phyloP scores from a whole-genome alignment of 2,797 vertebrate species.

The Micropoecilia bifurca region DNA sequence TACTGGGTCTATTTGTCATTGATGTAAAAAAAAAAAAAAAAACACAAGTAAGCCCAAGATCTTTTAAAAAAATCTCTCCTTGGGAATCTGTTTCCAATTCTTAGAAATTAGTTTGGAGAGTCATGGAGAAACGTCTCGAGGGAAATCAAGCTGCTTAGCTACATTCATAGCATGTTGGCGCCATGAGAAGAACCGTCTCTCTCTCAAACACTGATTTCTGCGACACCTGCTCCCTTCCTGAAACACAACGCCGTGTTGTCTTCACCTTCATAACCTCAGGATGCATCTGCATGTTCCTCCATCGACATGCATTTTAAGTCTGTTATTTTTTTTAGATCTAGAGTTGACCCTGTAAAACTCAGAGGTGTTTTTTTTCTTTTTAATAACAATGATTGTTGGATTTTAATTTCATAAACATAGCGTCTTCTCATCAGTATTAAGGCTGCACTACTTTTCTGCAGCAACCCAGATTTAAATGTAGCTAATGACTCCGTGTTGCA shows the following conservation, averaged over 20 bases:
- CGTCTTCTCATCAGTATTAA: not conserved
- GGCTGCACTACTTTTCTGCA: not conserved
- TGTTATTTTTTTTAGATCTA: not conserved
- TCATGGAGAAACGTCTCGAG: not conserved
- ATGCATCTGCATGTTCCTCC: not conserved
- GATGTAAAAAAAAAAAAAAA: not conserved
- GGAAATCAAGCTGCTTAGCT: not conserved
- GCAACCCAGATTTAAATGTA: not conserved
- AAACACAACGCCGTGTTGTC: not conserved
- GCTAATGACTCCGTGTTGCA: not conserved
- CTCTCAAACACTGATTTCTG: not conserved
- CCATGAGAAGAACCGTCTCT: not conserved
- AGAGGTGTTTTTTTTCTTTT: not conserved
- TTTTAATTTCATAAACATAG: not conserved
- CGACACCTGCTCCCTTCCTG: not conserved
- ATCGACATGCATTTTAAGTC: not conserved
- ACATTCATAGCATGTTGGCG: not conserved
- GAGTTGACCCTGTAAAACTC: not conserved
- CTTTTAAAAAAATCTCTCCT: not conserved
- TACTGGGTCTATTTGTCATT: not conserved
- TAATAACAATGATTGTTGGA: too few species aligned
- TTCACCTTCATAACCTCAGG: not conserved
- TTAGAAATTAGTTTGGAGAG: not conserved
- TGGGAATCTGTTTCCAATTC: not conserved
- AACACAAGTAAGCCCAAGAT: not conserved